Evolutionary conservation across 64 coral and sea anemone species (phyloP).

Genomic region (Pocillopora damicornis): DNA sequence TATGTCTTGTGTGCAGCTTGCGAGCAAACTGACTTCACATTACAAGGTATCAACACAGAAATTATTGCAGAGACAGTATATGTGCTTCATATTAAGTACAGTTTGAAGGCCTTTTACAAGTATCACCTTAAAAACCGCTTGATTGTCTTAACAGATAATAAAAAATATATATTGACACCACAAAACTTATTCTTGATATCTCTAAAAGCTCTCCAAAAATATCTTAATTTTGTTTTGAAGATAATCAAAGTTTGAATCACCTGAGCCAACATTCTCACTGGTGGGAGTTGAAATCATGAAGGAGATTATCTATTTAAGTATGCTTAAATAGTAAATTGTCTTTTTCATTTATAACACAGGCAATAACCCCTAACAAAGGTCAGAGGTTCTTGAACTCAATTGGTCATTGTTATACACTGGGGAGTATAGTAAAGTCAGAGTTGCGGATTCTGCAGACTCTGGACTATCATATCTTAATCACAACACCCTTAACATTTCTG

Average conservation of each 20-base stretch:
- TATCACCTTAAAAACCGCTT: no score
- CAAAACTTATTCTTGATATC: no score
- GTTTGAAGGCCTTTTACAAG: no score
- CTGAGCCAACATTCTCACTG: no score
- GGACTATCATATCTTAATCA: conserved; percentile 69
- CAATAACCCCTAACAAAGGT: conserved; percentile 85
- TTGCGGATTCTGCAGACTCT: conserved; percentile 83
- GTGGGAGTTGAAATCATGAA: no score
- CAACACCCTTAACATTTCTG: conserved; percentile 79
- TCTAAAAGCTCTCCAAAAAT: no score
- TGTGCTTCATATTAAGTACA: no score
- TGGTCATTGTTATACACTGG: conserved; percentile 73
- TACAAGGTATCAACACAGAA: conserved; percentile 56
- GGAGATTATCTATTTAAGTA: neutral
- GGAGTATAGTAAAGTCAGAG: conserved; percentile 96
- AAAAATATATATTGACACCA: no score
- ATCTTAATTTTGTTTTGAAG: no score
- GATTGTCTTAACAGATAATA: no score
- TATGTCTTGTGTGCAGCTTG: conserved; percentile 88
- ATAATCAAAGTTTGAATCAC: no score
- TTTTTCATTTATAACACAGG: conserved; percentile 32
- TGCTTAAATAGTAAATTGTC: neutral
- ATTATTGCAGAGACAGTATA: no score
- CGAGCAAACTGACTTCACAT: conserved; percentile 91
- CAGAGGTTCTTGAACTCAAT: conserved; percentile 86